Base-by-base conservation (phyloP, 2,888 invertebrate species). In the Caenorhabditis afra region DNA sequence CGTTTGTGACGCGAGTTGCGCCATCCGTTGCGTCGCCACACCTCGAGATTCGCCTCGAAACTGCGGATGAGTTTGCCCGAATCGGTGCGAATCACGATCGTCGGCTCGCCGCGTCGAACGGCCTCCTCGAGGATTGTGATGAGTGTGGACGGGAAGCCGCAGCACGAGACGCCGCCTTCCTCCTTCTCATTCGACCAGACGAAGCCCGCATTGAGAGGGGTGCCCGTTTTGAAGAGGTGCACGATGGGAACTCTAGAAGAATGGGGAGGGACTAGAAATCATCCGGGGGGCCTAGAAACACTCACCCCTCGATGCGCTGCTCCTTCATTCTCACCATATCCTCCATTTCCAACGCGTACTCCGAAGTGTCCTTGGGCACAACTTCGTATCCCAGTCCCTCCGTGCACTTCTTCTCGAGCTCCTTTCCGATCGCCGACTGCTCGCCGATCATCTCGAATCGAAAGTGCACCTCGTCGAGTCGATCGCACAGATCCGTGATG, bases 21-120 rank as follows among this genome's bases (percentile, higher is more conserved):
- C 83, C 83, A 83, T 8, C 78, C 79, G 53, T 66, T 80, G 57
- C 80, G 45, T 22, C 71, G 59, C 83, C 83, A 83, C n/a, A 70
- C 77, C 44, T 81, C 79, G 52, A 83, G 23, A 66, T 58, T 59
- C 1, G 78, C 76, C 53, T 78, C 81, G n/a, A 64, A 58, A 7
- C 45, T 64, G 47, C 71, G 68, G 29, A 81, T 75, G 1, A 81
- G 35, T 47, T 57, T 73, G 23, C 47, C 45, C 5, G 83, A 83
- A 65, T 83, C 78, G 1, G 80, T 73, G 1, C 83, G 65, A 41
- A 83, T 74, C 14, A 77, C 49, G 3, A 83, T 65, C 1, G 12
- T 16, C 4, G 12, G 3, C 12, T 62, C 16, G 5, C 45, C 44
- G 8, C 53, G 52, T 8, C 22, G 44, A 8, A 74, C n/a, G 1